Conservation (phyloP, 2,888 invertebrate genomes). For the Polymixis lichenea region DNA sequence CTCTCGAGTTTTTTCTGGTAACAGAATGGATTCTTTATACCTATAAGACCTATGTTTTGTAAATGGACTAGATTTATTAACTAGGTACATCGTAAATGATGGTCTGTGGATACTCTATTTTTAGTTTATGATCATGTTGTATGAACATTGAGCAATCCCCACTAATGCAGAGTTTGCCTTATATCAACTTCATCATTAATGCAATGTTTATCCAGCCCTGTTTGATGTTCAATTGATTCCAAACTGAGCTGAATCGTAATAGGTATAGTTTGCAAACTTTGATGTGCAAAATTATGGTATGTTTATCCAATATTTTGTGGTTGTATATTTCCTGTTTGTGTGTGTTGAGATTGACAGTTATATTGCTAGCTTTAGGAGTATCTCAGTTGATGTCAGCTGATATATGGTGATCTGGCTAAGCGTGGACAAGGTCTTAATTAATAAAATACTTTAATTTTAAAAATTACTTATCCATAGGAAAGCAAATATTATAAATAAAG, state of each 20-base stretch:
- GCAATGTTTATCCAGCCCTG: slow-evolving; percentile 13
- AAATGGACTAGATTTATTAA: not conserved
- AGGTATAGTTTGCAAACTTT: slow-evolving; percentile 28
- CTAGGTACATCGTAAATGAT: not conserved
- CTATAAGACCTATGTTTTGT: not conserved
- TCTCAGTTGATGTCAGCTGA: too few species aligned
- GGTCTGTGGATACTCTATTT: slow-evolving; percentile 11
- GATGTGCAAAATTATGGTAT: slow-evolving; percentile 18
- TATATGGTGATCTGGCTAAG: too few species aligned
- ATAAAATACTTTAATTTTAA: too few species aligned
- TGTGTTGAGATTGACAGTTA: not conserved
- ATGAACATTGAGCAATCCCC: slow-evolving; percentile 3
- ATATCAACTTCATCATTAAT: slow-evolving; percentile 36
- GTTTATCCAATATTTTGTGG: slow-evolving; percentile 19
- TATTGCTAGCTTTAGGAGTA: not conserved
- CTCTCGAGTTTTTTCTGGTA: too few species aligned
- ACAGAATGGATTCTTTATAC: too few species aligned
- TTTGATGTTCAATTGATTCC: slow-evolving; percentile 45
- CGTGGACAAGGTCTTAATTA: too few species aligned
- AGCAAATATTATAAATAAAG: too few species aligned
- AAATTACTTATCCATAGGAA: too few species aligned
- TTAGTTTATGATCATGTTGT: not conserved
- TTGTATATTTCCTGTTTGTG: slow-evolving; percentile 11
- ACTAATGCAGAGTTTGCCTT: slow-evolving; percentile 26
- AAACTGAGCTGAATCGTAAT: slow-evolving; percentile 23